A percentile compares a stretch with the other conserved stretches of the same genome.
Evolutionary conservation across 2,888 invertebrate species (phyloP).

Genomic region (Noctua janthina): DNA sequence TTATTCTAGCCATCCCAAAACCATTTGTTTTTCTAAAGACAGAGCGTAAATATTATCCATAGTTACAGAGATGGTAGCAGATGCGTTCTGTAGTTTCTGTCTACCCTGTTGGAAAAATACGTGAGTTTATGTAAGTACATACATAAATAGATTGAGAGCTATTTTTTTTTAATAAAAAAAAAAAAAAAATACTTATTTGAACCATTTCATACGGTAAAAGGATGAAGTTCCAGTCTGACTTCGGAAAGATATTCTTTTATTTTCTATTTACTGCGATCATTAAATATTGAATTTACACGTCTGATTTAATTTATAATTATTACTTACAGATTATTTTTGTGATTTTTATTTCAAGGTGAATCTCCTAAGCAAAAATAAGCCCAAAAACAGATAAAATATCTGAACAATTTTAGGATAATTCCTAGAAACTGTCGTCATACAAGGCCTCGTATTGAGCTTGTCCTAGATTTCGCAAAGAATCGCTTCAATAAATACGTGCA

Average conservation of each 20-base stretch:
- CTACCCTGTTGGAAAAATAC: background rate
- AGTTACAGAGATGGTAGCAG: background rate
- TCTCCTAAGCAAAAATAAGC: rapidly evolving
- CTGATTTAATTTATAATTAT: background rate
- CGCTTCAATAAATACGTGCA: background rate
- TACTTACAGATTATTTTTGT: background rate
- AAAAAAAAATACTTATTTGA: background rate
- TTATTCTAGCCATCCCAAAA: background rate
- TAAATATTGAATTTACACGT: background rate
- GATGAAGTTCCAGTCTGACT: background rate
- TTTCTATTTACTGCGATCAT: background rate
- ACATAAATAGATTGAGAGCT: background rate
- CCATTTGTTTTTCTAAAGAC: background rate
- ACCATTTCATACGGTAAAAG: background rate
- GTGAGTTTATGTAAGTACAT: background rate
- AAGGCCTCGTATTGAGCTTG: background rate
- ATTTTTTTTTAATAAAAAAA: background rate
- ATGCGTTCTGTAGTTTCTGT: background rate
- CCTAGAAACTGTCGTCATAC: background rate
- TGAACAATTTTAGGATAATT: background rate
- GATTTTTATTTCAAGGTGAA: background rate
- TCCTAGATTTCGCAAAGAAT: background rate
- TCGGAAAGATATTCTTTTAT: background rate
- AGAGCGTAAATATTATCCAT: background rate
- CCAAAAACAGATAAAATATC: background rate